phyloP scores from a whole-genome alignment of 2,888 invertebrate genomes.

The Hanleya hanleyi region DNA sequence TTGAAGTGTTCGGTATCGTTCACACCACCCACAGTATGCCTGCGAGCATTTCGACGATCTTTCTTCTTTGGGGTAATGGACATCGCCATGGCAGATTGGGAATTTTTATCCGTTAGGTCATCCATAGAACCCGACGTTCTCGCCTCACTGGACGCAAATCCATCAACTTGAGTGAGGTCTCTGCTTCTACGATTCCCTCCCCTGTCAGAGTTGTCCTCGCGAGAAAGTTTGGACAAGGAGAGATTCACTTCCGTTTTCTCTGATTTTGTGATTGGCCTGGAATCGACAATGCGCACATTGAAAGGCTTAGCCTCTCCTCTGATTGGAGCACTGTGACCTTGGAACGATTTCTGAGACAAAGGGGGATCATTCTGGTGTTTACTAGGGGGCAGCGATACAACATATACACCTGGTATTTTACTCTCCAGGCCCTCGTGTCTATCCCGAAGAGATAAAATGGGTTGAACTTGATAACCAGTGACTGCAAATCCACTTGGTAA shows the following conservation, averaged over 20 bases:
- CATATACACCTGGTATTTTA: neutral
- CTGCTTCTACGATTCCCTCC: neutral
- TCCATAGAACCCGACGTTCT: neutral
- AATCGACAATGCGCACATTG: slow-evolving; percentile 17
- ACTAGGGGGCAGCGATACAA: neutral
- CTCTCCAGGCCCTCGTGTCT: too few species aligned
- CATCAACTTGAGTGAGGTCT: too few species aligned
- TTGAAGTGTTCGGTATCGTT: slow-evolving; percentile 84
- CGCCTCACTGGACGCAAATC: neutral
- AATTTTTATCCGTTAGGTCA: neutral
- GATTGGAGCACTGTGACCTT: neutral
- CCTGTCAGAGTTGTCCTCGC: neutral
- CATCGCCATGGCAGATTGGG: neutral
- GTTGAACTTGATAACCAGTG: neutral
- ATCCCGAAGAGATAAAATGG: neutral
- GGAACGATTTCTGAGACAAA: neutral
- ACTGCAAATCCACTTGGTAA: neutral
- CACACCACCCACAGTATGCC: slow-evolving; percentile 95
- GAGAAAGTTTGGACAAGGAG: slow-evolving; percentile 29
- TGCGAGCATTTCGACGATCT: slow-evolving; percentile 74
- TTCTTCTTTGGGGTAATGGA: slow-evolving; percentile 27
- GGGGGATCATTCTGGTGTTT: neutral
- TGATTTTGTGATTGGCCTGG: slow-evolving; percentile 50
- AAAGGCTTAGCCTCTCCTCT: slow-evolving; percentile 4
- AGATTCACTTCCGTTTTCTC: slow-evolving; percentile 56